A percentile compares a stretch with the other conserved stretches of the same genome.
Evolutionary conservation across 2,113 vertebrate species (phyloP).

Genomic region (Cromileptes altivelis): DNA sequence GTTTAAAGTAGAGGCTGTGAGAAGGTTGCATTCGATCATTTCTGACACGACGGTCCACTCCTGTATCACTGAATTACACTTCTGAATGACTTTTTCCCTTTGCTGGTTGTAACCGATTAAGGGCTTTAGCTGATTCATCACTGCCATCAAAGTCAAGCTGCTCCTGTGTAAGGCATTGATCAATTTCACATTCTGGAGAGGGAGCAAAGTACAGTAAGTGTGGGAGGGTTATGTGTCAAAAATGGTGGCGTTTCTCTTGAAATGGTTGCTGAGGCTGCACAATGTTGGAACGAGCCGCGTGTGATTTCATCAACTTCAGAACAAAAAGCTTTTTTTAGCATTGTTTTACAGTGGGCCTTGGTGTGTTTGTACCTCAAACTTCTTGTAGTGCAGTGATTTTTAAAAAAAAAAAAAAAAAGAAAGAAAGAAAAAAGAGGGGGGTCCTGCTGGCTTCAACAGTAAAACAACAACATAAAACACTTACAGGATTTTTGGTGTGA

Average conservation of each 20-base stretch:
- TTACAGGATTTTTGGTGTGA: slow-evolving; percentile 73
- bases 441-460: slow-evolving; percentile 27
- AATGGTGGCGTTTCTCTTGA: slow-evolving; percentile 33
- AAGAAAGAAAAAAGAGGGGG: no score
- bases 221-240: slow-evolving; percentile 53
- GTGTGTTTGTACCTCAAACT: slow-evolving; percentile 24
- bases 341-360: slow-evolving; percentile 39
- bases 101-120: slow-evolving; percentile 46
- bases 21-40: slow-evolving; percentile 52
- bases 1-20: slow-evolving; percentile 42
- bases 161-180: slow-evolving; percentile 49
- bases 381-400: slow-evolving; percentile 20
- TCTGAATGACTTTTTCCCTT: slow-evolving; percentile 48
- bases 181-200: slow-evolving; percentile 54
- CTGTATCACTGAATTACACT: slow-evolving; percentile 31
- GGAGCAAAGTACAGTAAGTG: neutral
- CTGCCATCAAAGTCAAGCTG: slow-evolving; percentile 28
- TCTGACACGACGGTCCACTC: slow-evolving; percentile 28
- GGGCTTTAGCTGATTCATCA: slow-evolving; percentile 63
- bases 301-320: slow-evolving; percentile 45
- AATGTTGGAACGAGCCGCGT: slow-evolving; percentile 25
- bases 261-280: slow-evolving; percentile 48
- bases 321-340: slow-evolving; percentile 22
- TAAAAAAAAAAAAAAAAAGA: neutral
- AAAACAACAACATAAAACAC: slow-evolving; percentile 50